These are phyloP conservation scores for Cossypha polioptera DNA, from an alignment of 2,797 vertebrate species.

Conservation along the genomic window DNA sequence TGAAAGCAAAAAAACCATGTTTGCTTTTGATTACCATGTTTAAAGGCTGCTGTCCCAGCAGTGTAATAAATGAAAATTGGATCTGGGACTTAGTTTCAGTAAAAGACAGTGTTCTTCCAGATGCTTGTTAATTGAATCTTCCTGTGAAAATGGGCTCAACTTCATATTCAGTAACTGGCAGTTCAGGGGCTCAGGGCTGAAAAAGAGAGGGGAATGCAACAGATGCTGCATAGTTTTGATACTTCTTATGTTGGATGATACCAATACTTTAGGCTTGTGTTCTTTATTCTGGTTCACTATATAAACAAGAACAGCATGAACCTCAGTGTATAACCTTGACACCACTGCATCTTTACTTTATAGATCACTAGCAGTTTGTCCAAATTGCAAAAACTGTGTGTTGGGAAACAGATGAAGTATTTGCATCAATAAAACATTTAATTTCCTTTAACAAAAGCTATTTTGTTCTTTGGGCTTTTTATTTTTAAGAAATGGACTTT, in stretches of 20 bases:
- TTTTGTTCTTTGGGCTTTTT: not conserved
- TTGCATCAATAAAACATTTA: not conserved
- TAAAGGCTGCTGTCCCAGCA: not conserved
- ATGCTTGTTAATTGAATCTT: constrained; percentile 30
- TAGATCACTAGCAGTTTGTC: not conserved
- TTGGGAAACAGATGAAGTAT: not conserved
- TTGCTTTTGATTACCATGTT: not conserved
- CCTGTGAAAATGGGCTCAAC: not conserved
- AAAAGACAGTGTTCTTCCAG: not conserved
- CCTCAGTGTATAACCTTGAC: not conserved
- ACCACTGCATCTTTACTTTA: not conserved
- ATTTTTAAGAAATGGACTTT: not conserved
- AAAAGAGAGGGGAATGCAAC: constrained; percentile 8
- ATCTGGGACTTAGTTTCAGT: not conserved
- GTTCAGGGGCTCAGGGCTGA: not conserved
- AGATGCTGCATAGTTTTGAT: not conserved
- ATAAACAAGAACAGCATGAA: constrained; percentile 29
- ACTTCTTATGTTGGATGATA: not conserved
- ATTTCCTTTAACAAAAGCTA: not conserved
- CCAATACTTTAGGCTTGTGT: not conserved
- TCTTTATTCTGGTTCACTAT: not conserved
- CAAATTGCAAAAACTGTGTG: not conserved
- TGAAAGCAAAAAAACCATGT: not conserved
- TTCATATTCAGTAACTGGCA: not conserved
- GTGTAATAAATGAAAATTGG: not conserved